Percentiles rank a stretch among this genome's conserved stretches.
Evolutionary conservation across 2,113 vertebrate species (phyloP).

Genomic region (Bos taurus): DNA sequence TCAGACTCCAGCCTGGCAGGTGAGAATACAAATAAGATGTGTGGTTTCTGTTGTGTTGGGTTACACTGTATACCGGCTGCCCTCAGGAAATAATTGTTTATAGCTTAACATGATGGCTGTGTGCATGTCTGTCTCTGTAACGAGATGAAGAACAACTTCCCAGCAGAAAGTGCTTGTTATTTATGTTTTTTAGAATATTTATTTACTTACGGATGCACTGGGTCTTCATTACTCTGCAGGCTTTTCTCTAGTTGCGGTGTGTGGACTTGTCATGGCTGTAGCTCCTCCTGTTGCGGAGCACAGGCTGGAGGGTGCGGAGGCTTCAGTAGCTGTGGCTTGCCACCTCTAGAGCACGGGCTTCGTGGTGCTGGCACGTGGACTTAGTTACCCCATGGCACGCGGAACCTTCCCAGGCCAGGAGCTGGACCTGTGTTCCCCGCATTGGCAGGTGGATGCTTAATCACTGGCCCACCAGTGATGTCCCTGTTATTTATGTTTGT

Average conservation of each 20-base stretch:
- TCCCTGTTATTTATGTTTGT: neutral
- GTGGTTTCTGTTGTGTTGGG: neutral
- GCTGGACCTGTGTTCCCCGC: neutral
- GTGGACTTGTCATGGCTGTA: neutral
- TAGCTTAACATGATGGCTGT: neutral
- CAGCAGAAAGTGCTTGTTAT: neutral
- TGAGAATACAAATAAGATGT: neutral
- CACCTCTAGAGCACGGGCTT: neutral
- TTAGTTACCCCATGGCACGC: neutral
- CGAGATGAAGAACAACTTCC: neutral
- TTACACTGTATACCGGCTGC: neutral
- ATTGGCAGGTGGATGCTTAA: neutral
- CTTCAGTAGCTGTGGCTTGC: fast-evolving
- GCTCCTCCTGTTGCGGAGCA: neutral
- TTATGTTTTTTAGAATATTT: neutral
- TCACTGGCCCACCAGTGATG: neutral
- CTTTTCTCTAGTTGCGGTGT: neutral
- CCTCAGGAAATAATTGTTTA: neutral
- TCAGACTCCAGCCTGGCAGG: neutral
- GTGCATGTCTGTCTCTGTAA: neutral
- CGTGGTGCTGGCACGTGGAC: neutral
- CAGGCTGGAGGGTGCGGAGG: neutral
- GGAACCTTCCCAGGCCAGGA: neutral
- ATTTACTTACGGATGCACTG: neutral
- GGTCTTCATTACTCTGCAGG: neutral